Base-by-base conservation (phyloP, 2,888 invertebrate species). In the Mechanitis messenoides region DNA sequence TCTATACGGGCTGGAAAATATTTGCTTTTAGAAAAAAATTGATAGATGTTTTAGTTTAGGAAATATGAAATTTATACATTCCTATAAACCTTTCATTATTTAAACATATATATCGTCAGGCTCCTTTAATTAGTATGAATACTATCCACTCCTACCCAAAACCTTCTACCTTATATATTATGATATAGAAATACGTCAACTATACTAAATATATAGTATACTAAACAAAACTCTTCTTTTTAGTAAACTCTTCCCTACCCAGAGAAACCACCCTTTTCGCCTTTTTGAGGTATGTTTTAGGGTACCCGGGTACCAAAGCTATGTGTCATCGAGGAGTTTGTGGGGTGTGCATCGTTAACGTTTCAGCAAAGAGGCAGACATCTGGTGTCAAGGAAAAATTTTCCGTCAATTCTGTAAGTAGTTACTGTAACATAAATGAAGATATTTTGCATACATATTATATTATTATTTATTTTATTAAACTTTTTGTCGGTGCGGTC, bases 271-370 rank as follows among this genome's bases (percentile, higher is more conserved):
- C 92, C 0, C 81, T 94, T 9, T 93, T 93, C 68, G 87, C 91
- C 0, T 94, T 92, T 73, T 82, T 94, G 5, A 87, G 94, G 12
- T 91, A 93, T 46, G 77, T 85, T 66, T 87, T 92, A 7, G 84
- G 87, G 11, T 78, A 94, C 33, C 92, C 91, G 0, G 94, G 94
- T 11, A 94, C 94, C 0, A 94, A 94, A 74, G 89, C 89, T 0
- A 87, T 87, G 87, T 87, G 88, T 63, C 81, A 77, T 46, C 84
- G 87, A 64, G 88, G 88, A 0, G 85, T 85, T 11, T 87, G 88
- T 58, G 88, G 87, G 3, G 75, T 81, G 7, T 88, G 88, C 69
- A 77, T 87, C 46, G 87, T 89, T 6, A 77, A 77, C 50, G 88
- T 88, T 33, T 77, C 80, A n/a, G 83, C 85, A 4, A 72, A 59